Percentiles rank a stretch among this genome's conserved stretches.
Conservation (phyloP, 2,888 invertebrate species). For the Macrosiphum euphorbiae region DNA sequence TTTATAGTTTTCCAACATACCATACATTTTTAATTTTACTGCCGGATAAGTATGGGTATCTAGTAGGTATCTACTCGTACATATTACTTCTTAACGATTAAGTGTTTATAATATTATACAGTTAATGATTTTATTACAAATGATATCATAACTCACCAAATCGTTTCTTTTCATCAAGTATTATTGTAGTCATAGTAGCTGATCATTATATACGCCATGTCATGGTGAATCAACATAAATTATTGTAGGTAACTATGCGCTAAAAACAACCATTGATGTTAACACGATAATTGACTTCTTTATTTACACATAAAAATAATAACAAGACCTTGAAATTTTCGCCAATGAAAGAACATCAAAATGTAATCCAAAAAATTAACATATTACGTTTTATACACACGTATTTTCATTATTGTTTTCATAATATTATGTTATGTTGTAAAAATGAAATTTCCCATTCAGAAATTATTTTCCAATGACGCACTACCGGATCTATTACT, state of each 20-base stretch:
- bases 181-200: neutral
- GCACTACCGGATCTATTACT: neutral
- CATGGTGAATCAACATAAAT: neutral
- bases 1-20: neutral
- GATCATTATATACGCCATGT: neutral
- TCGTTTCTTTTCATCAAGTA: neutral
- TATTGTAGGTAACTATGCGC: neutral
- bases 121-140: neutral
- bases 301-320: neutral
- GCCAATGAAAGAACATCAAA: neutral
- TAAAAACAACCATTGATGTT: neutral
- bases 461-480: neutral
- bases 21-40: neutral
- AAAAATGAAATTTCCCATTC: neutral
- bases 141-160: neutral
- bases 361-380: neutral
- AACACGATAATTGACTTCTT: neutral
- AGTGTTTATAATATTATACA: neutral
- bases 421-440: neutral
- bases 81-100: neutral
- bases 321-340: neutral
- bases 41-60: neutral
- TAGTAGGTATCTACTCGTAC: too few species aligned
- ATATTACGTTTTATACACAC: neutral
- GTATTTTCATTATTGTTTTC: neutral